Evolutionary conservation across 2,888 invertebrate genomes (phyloP).

Genomic region (Dinocampus coccinellae): DNA sequence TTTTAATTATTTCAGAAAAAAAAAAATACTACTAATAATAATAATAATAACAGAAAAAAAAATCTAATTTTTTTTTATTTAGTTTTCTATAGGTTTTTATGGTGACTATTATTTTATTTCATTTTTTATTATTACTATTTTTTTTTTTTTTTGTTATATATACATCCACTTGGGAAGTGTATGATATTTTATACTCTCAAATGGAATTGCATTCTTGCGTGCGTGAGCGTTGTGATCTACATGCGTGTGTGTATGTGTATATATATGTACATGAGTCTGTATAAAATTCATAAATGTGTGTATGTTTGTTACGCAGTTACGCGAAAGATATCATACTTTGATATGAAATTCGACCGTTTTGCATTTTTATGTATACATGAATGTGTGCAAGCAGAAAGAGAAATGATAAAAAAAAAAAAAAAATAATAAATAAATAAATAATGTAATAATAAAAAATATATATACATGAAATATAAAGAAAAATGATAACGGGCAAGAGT

Average conservation of each 20-base stretch:
- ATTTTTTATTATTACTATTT: neutral
- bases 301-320: slow-evolving; percentile 8
- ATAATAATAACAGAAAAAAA: too few relatives aligned
- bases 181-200: slow-evolving; percentile 24
- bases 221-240: neutral
- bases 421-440: slow-evolving; percentile 11
- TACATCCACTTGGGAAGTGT: neutral
- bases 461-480: neutral
- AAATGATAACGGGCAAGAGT: neutral
- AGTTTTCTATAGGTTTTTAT: too few relatives aligned
- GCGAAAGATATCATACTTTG: slow-evolving; percentile 13
- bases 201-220: slow-evolving; percentile 43
- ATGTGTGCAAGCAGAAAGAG: neutral
- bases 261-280: neutral
- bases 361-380: too few relatives aligned
- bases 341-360: slow-evolving; percentile 25
- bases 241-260: neutral
- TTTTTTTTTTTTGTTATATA: neutral
- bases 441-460: too few relatives aligned
- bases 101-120: too few relatives aligned
- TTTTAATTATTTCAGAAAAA: too few relatives aligned
- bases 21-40: too few relatives aligned
- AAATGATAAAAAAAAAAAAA: slow-evolving; percentile 12
- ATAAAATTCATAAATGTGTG: neutral
- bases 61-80: neutral